phyloP scores from a whole-genome alignment of 2,113 vertebrate genomes.

The Arizona elegans region DNA sequence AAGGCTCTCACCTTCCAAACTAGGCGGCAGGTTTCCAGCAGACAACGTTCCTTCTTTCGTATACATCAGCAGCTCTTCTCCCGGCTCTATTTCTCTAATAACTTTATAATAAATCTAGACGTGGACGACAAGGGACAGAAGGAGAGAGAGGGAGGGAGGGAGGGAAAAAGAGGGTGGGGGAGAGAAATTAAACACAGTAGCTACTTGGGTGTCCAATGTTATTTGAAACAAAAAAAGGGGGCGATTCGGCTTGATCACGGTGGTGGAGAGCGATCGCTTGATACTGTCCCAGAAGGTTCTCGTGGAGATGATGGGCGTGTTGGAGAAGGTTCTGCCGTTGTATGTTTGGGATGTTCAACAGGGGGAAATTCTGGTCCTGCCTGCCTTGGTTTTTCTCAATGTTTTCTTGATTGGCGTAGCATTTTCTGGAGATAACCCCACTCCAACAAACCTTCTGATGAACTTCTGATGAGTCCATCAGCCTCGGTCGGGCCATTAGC shows the following conservation, averaged over 20 bases:
- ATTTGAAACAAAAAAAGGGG: not conserved
- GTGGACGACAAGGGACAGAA: not conserved
- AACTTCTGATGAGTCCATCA: too few relatives aligned
- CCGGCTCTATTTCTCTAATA: conserved; percentile 92
- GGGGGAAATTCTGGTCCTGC: not conserved
- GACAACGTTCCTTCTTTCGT: conserved; percentile 92
- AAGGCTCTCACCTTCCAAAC: conserved; percentile 89
- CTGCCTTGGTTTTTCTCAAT: not conserved
- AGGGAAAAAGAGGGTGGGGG: not conserved
- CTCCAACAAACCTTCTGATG: too few relatives aligned
- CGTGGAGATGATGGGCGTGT: too few relatives aligned
- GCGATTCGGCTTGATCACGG: not conserved
- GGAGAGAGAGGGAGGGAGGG: too few relatives aligned
- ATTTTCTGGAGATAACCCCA: not conserved
- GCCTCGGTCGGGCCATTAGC: too few relatives aligned
- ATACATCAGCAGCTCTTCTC: conserved; percentile 94
- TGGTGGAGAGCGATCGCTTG: not conserved
- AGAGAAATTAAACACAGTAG: conserved; percentile 21
- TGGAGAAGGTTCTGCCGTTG: not conserved
- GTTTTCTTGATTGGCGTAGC: not conserved
- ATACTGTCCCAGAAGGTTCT: not conserved
- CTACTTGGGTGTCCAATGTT: not conserved
- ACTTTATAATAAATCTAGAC: conserved; percentile 92
- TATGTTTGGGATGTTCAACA: not conserved
- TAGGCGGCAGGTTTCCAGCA: conserved; percentile 87